Evolutionary conservation across 2,888 invertebrate genomes (phyloP).

Genomic region (Oxytorus armatus): DNA sequence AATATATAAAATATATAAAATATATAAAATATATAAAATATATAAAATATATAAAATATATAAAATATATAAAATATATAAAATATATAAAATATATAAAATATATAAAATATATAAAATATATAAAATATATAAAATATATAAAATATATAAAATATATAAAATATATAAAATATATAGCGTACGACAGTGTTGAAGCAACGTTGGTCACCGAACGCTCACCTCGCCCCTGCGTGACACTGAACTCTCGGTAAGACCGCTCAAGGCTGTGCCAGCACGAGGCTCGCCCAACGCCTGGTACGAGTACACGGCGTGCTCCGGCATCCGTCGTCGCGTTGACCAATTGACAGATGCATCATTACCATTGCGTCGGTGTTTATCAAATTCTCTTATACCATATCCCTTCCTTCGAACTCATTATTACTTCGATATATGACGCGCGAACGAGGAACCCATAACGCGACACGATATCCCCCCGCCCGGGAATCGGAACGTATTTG

Average conservation of each 20-base stretch:
- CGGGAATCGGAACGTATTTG: background rate
- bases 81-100: too few species aligned
- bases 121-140: too few species aligned
- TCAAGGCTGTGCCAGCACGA: constrained; percentile 59
- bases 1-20: too few species aligned
- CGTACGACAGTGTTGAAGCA: background rate
- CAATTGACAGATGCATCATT: constrained; percentile 38
- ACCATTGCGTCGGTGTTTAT: background rate
- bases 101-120: too few species aligned
- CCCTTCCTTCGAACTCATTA: background rate
- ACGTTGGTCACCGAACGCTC: constrained; percentile 56
- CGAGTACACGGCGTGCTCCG: constrained; percentile 18
- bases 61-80: too few species aligned
- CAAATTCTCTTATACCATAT: background rate
- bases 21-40: too few species aligned
- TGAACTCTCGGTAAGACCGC: constrained; percentile 56
- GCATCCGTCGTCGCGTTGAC: constrained; percentile 11
- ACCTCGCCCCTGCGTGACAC: constrained; percentile 65
- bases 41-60: too few species aligned
- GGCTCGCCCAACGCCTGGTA: constrained; percentile 44
- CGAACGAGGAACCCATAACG: background rate
- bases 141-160: background rate
- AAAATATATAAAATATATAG: background rate
- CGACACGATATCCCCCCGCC: background rate
- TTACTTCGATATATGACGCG: background rate